These are phyloP conservation scores for Enteromius anoplus DNA, from an alignment of 2,797 vertebrate species.

Conservation along the genomic window DNA sequence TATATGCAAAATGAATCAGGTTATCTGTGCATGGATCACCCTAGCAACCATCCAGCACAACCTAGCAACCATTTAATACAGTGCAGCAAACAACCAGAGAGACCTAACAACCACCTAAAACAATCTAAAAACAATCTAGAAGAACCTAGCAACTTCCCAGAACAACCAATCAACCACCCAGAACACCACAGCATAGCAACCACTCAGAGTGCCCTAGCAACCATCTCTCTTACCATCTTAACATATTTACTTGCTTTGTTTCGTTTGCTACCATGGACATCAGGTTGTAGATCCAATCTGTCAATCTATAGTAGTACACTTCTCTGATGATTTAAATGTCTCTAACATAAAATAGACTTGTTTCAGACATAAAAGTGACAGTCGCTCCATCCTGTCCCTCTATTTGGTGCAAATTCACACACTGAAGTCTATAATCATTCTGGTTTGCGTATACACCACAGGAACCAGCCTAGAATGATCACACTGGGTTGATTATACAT, in stretches of 20 bases:
- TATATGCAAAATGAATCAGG: no score
- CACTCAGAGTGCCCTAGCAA: not conserved
- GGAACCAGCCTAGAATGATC: not conserved
- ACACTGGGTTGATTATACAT: not conserved
- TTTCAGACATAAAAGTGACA: constrained; percentile 4
- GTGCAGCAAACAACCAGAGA: not conserved
- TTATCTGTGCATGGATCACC: no score
- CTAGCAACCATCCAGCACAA: not conserved
- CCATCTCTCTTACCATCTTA: not conserved
- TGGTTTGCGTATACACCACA: not conserved
- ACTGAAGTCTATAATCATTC: not conserved
- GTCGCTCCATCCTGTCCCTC: not conserved
- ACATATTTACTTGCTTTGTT: not conserved
- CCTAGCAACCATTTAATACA: not conserved
- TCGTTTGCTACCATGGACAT: not conserved
- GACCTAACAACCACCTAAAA: not conserved
- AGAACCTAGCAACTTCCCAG: not conserved
- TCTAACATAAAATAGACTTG: not conserved
- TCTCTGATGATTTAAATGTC: not conserved
- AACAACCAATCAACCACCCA: not conserved
- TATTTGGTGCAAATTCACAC: not conserved
- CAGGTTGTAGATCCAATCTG: not conserved
- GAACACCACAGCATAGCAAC: not conserved
- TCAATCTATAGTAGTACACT: not conserved
- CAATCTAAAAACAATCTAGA: not conserved